Base-by-base conservation (phyloP, 2,888 invertebrate genomes). In the Sinopyrophorus schimmeli region DNA sequence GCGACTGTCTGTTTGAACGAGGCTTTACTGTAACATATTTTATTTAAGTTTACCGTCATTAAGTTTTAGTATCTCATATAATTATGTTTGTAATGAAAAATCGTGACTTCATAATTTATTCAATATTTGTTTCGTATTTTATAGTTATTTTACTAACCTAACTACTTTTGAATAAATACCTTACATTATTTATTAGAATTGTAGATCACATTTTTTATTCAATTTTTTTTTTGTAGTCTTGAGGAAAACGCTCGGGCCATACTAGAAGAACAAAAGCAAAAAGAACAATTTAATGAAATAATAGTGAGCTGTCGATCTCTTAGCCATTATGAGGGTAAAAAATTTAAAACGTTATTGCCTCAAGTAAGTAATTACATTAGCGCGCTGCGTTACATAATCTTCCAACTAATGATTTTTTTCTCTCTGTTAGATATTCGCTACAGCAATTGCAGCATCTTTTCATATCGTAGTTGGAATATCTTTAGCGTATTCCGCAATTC, bases 381-480 rank as follows among this genome's bases (percentile, higher is more conserved):
- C n/a, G n/a, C n/a, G n/a, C n/a, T n/a, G n/a, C n/a, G n/a, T n/a
- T n/a, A n/a, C n/a, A n/a, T n/a, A n/a, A n/a, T n/a, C n/a, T n/a
- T n/a, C n/a, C 7, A 23, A 20, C 2, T 21, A 10, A 9, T 14
- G 9, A 4, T 4, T 2, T n/a, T 18, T 37, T 16, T 23, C 3
- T 53, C 26, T 24, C 31, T 52, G 59, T 1, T 61, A 81, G 81
- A 75, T 80, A 31, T 59, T 72, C 15, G 78, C 80, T 10, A 76
- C 79, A 54, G 67, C 78, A 32, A 72, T 78, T 28, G 76, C 78
- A 2, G 79, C 77, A 2, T 76, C 78, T 14, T 80, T 78, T 63
- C 81, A 81, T 62, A 74, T 82, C 54, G 78, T 77, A n/a, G 79
- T 81, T 12, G 82, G 82, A 3, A 72, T 81, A 10, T 74, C 78